Conservation (phyloP, 2,113 vertebrate genomes). For the Pygoscelis antarcticus region DNA sequence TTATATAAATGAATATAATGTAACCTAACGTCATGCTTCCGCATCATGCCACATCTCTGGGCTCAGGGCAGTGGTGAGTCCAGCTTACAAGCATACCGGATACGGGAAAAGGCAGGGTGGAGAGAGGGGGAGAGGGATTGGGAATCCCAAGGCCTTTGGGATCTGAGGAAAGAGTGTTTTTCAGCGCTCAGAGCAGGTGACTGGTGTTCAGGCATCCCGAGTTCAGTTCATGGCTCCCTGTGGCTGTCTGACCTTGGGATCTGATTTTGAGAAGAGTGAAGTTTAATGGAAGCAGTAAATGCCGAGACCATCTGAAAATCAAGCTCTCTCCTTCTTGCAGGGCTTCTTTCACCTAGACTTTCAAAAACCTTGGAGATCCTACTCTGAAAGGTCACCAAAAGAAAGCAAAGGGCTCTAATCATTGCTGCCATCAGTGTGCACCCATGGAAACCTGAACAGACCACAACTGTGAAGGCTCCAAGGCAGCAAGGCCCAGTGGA, state of each 20-base stretch:
- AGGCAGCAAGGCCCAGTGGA: slow-evolving; percentile 39
- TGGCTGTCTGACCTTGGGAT: neutral
- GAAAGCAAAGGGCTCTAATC: neutral
- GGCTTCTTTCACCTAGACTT: neutral
- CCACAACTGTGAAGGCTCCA: slow-evolving; percentile 63
- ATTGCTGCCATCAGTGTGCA: neutral
- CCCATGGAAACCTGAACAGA: slow-evolving; percentile 54
- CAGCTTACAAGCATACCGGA: neutral
- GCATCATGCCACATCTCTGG: neutral
- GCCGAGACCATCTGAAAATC: neutral
- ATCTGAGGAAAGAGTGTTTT: neutral
- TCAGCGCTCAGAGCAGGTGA: neutral
- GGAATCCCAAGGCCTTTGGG: neutral
- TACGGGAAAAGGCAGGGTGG: neutral
- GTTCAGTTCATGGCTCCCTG: neutral
- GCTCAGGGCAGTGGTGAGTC: neutral
- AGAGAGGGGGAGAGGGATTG: neutral
- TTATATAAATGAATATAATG: slow-evolving; percentile 58
- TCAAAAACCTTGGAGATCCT: neutral
- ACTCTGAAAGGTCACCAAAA: neutral
- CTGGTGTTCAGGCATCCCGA: neutral
- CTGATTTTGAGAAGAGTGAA: neutral
- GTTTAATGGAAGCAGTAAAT: neutral
- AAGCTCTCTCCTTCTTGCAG: neutral
- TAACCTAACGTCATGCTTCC: slow-evolving; percentile 7